Evolutionary conservation across 1,140 invertebrate species (phyloP), one percentile per base, ranked within the genome.

Genomic region (Melipona quadrifasciata): DNA sequence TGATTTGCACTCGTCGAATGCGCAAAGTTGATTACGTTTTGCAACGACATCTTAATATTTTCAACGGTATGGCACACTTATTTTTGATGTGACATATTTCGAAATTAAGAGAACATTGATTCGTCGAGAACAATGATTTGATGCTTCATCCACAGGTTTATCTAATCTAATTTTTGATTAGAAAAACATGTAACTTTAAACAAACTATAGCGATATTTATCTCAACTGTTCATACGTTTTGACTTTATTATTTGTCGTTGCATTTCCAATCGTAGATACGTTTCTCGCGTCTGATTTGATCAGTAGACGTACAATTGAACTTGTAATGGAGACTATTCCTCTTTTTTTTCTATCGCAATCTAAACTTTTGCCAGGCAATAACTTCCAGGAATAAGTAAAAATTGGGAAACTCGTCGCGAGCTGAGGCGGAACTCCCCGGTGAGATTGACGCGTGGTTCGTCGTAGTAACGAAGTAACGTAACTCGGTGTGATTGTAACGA

Each of bases 331-430:
- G 27, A 3, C 4, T 24, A 34, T 53, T 67, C 65, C 53, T 24
- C 65, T 47, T 53, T 55, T 57, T 65, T 34, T 67, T 51, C 17
- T 27, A 71, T 80, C 17, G 71, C 65, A 89, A 89, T 89, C 67
- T 82, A 86, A 89, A 89, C 74, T 89, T 86, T 31, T 73, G 39
- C 31, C 70, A 65, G 8, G 61, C 51, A 8, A 57, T 55, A 82
- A 80, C 85, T 89, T 89, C 10, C 79, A 47, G 73, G 64, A 79
- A 87, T 79, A 75, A 81, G 82, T 89, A 90, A 89, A 89, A 87
- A 86, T 89, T 85, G 89, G 87, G 65, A 82, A 79, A 89, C 75
- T 84, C 77, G 79, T 71, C 76, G 71, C 55, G n/a, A 31, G 67
- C 68, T n/a, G 84, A 57, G 24, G 31, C 47, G 58, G 55, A 82